Evolutionary conservation across 2,113 vertebrate genomes (phyloP), one percentile per base, ranked within the genome.

Genomic region (Aythya baeri): DNA sequence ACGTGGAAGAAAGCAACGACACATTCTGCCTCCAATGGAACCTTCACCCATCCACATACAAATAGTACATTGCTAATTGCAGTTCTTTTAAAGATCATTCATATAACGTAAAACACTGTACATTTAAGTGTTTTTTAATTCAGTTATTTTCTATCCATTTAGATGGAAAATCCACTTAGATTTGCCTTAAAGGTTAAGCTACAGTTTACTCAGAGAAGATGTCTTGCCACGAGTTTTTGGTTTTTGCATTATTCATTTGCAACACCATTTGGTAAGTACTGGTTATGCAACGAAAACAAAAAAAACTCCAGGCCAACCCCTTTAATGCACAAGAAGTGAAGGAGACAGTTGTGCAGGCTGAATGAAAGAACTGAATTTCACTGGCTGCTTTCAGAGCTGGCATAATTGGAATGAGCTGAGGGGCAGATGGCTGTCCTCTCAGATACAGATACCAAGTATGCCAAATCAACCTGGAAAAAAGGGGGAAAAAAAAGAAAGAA

Each of bases 361-460:
- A 94, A n/a, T 65, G 57, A 83, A 88, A 90, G 71, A 91, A 80
- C 38, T 32, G 21, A 38, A 86, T 82, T 94, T 94, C 81, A 78
- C 54, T 58, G 49, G 36, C 74, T 94, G 61, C 63, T 93, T 88
- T 88, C 75, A 88, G 61, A 93, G 82, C 20, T 68, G 82, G 85
- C 3, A 3, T 81, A 91, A 80, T 62, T 95, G 93, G 91, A 87
- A 93, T 8, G 9, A 89, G 72, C 61, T 66, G 17, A 93, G 83
- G 87, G 83, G 93, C 95, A 96, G 94, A 95, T 93, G 95, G 95
- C 65, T 54, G 50, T 16, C 87, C 91, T 5, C 82, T 83, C 72
- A 46, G 49, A 80, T 50, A 94, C 77, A 93, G 75, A 93, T 63
- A 85, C 44, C 63, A 89, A 66, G 22, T 74, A 79, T 3, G 15